Base-by-base conservation (phyloP, 2,888 invertebrate genomes). In the Lithosia quadra region DNA sequence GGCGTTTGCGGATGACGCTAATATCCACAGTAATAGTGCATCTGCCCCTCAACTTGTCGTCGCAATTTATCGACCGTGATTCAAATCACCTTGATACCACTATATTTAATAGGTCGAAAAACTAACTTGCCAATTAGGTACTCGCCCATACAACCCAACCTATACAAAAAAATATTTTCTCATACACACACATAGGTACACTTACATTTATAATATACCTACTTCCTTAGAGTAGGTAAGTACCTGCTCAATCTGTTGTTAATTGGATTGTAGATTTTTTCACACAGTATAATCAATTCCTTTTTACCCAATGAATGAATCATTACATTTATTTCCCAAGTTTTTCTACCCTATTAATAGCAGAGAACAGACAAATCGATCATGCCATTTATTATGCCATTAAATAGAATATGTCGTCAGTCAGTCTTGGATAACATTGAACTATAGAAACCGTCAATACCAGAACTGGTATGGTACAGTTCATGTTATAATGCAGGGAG, bases 31-130 rank as follows among this genome's bases (percentile, higher is more conserved):
- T 89, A 89, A 88, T 88, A 83, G 86, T 90, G 89, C 90, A 92
- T 86, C 88, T 91, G 91, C 86, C 90, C 91, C 91, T 86, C 84
- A 89, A 87, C 87, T 90, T 89, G 86, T 79, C 77, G 86, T 79
- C 77, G 78, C 85, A 87, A 90, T 89, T 90, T 84, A 79, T 73
- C 86, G 93, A 80, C 93, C 92, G 88, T 93, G 92, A 93, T 89
- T 91, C 77, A 78, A 86, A 87, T 91, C 91, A 91, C 93, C 92
- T 93, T 91, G 91, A 76, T 77, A 82, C 85, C 84, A 78, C 75
- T 84, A 69, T 56, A 60, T 56, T 68, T 69, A 22, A 63, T 62
- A 56, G 18, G 18, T 22, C 10, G 28, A 49, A 18, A 34, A 39
- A 39, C 18, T n/a, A 39, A 24, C 22, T 53, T n/a, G 11, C 58